Conservation (phyloP, 2,888 invertebrate species). For the Drosophila phalerata region DNA sequence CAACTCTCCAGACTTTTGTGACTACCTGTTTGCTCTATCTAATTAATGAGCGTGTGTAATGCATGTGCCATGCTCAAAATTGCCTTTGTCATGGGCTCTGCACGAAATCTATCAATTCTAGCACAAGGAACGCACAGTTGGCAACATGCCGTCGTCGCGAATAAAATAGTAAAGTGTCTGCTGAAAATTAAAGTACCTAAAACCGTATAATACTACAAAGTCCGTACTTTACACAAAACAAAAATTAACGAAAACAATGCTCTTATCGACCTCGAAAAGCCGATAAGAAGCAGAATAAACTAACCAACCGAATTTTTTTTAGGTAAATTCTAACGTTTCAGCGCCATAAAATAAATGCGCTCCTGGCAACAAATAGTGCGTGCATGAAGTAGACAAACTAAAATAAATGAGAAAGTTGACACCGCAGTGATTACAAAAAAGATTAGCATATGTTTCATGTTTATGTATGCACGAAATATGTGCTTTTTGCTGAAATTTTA, state of each 20-base stretch:
- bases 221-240: constrained; percentile 6
- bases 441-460: constrained; percentile 52
- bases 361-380: constrained; percentile 45
- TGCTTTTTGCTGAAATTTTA: constrained; percentile 5
- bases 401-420: constrained; percentile 17
- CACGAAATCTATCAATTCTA: constrained; percentile 21
- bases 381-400: constrained; percentile 20
- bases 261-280: constrained; percentile 47
- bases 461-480: constrained; percentile 5
- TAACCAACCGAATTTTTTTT: constrained; percentile 21
- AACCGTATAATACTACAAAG: constrained; percentile 17
- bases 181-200: constrained; percentile 5
- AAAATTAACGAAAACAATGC: constrained; percentile 11
- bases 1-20: neutral
- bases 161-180: constrained; percentile 1
- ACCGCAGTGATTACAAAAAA: constrained; percentile 31
- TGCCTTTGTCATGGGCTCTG: constrained; percentile 29
- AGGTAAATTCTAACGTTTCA: constrained; percentile 20
- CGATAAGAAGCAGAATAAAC: constrained; percentile 48
- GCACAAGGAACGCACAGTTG: constrained; percentile 28
- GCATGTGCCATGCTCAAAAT: constrained; percentile 35
- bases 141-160: constrained; percentile 9
- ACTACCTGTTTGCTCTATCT: constrained; percentile 27
- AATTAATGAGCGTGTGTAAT: constrained; percentile 60
- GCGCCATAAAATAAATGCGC: constrained; percentile 38